Conservation (phyloP, 2,797 vertebrate genomes). For the Labeo calbasu region DNA sequence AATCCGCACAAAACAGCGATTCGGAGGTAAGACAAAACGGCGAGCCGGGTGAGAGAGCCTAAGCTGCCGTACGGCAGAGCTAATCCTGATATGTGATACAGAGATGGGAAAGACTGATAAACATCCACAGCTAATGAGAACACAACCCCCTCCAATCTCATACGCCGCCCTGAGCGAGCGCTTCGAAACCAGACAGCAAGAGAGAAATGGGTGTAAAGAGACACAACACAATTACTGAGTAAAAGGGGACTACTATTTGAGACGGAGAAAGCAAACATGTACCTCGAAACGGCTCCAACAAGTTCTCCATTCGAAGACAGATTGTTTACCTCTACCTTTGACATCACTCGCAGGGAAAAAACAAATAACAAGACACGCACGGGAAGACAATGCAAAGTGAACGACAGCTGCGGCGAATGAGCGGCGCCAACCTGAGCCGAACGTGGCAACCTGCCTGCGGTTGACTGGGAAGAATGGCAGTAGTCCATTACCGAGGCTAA, state of each 20-base stretch:
- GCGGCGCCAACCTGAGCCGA: slow-evolving; percentile 27
- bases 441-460: slow-evolving; percentile 39
- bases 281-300: slow-evolving; percentile 39
- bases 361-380: slow-evolving; percentile 13
- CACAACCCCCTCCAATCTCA: slow-evolving; percentile 28
- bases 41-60: slow-evolving; percentile 52
- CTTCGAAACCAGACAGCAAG: neutral
- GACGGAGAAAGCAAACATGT: slow-evolving; percentile 39
- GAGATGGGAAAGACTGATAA: slow-evolving; percentile 60
- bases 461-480: slow-evolving; percentile 57
- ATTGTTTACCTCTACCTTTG: slow-evolving; percentile 44
- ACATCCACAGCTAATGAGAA: slow-evolving; percentile 59
- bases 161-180: neutral
- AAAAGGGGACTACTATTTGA: neutral
- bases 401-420: slow-evolving; percentile 38
- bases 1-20: slow-evolving; percentile 73
- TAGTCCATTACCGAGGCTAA: slow-evolving; percentile 62
- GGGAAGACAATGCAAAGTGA: slow-evolving; percentile 29
- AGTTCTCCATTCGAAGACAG: slow-evolving; percentile 33
- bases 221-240: neutral
- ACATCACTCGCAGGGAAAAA: slow-evolving; percentile 24
- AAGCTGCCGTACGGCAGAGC: slow-evolving; percentile 57
- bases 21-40: slow-evolving; percentile 74
- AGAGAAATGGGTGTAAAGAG: slow-evolving; percentile 24
- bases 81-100: slow-evolving; percentile 74